A percentile compares a stretch with the other conserved stretches of the same genome.
Evolutionary conservation across 2,797 vertebrate genomes (phyloP).

Genomic region (Gambelia wislizenii): DNA sequence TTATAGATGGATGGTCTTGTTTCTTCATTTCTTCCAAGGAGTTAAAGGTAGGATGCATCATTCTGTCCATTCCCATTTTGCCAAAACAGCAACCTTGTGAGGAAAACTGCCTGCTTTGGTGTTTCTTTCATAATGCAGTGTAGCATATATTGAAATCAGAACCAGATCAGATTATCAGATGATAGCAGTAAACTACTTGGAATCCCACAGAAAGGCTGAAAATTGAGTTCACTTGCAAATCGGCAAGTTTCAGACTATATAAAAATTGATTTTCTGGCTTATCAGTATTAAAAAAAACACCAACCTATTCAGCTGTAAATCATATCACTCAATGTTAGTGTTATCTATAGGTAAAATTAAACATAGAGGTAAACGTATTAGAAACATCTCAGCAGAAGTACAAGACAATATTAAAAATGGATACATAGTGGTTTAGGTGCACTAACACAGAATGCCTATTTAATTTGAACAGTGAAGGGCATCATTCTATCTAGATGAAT

Average conservation of each 20-base stretch:
- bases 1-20: neutral
- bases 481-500: constrained; percentile 32
- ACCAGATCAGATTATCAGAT: constrained; percentile 53
- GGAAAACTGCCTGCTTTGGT: constrained; percentile 7
- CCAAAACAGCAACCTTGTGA: neutral
- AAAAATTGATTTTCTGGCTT: constrained; percentile 67
- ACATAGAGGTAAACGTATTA: constrained; percentile 54
- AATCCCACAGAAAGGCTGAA: constrained; percentile 43
- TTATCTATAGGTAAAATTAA: constrained; percentile 64
- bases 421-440: constrained; percentile 39
- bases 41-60: neutral
- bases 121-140: constrained; percentile 47
- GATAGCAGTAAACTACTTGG: constrained; percentile 54
- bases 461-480: constrained; percentile 60
- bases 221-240: constrained; percentile 60
- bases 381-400: constrained; percentile 49
- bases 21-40: neutral
- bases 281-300: constrained; percentile 55
- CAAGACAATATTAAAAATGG: constrained; percentile 54
- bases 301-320: constrained; percentile 63
- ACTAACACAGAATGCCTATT: constrained; percentile 54
- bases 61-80: neutral
- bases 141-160: constrained; percentile 53
- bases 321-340: constrained; percentile 47
- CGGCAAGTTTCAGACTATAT: constrained; percentile 45